Evolutionary conservation across 2,113 vertebrate genomes (phyloP), one percentile per base, ranked within the genome.

Genomic region (Xenopus borealis): DNA sequence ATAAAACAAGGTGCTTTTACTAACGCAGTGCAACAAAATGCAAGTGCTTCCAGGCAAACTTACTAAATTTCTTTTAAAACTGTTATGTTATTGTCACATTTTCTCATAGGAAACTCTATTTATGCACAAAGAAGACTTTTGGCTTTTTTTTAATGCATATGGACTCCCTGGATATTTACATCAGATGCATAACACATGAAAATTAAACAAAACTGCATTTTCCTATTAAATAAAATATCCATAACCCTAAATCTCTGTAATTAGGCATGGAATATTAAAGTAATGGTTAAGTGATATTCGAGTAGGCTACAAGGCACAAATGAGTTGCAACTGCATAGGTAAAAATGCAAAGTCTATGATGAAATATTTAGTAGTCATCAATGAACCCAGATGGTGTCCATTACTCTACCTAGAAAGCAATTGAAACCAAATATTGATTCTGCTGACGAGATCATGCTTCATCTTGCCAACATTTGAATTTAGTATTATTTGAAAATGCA

Each of bases 331-430:
- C 18, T 14, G 58, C 20, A 61, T 12, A 23, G 10, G 6, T 61
- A 23, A 61, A 61, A 61, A 10, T 20, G 58, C 14, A 61, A 61
- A 23, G 19, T 61, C 4, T 61, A 61, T 27, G 7, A 61, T 61
- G 12, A 27, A 20, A 61, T 61, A 20, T 23, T 61, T 18, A 61
- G 18, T 23, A 23, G 58, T 11, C 58, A 23, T 27, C 58, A 20
- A 61, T 61, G 19, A 61, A 61, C 10, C 18, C 58, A 61, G 58
- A 12, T 58, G 55, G 55, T 18, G 55, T 58, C 55, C 55, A 58
- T 58, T 19, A 58, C 18, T 23, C 18, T 23, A 61, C 58, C 58
- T 61, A 23, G 7, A 61, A 20, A 61, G 10, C 20, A 27, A 61
- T 20, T 61, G 58, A 27, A 20, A 61, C 19, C 58, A 18, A 23